Percentiles rank a stretch among this genome's conserved stretches.
These are phyloP conservation scores for Barypeithes pellucidus DNA, from an alignment of 2,888 invertebrate genomes.

Conservation along the genomic window DNA sequence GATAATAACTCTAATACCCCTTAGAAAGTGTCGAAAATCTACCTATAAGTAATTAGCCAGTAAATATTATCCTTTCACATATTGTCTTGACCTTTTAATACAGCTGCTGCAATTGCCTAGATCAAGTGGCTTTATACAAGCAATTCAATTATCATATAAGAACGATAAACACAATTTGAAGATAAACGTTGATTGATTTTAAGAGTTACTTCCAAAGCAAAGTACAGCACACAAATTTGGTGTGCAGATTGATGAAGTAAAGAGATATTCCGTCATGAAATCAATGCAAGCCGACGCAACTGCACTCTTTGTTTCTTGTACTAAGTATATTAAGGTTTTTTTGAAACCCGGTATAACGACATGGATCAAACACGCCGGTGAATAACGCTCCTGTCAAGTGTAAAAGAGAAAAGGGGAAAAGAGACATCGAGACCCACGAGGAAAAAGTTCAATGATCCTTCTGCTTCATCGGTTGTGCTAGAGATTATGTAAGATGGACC, in stretches of 20 bases:
- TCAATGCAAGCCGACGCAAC: not conserved
- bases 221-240: too few species aligned
- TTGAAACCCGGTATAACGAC: conserved; percentile 5
- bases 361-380: conserved; percentile 16
- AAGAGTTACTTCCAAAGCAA: too few species aligned
- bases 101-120: not conserved
- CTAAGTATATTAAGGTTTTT: not conserved
- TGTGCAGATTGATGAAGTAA: too few species aligned
- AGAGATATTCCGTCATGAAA: too few species aligned
- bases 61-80: not conserved
- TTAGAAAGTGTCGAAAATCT: too few species aligned
- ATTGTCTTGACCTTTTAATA: not conserved
- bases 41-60: too few species aligned
- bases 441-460: conserved; percentile 49
- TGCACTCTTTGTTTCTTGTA: not conserved
- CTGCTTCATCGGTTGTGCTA: conserved; percentile 47
- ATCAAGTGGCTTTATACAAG: not conserved
- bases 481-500: conserved; percentile 38
- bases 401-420: conserved; percentile 35
- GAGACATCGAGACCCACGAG: conserved; percentile 35
- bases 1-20: too few species aligned
- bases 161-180: not conserved
- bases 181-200: too few species aligned
- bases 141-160: not conserved
- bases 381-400: conserved; percentile 31